Percentiles rank a stretch among this genome's conserved stretches.
Evolutionary conservation across 2,113 vertebrate genomes (phyloP).

Genomic region (Condylura cristata): DNA sequence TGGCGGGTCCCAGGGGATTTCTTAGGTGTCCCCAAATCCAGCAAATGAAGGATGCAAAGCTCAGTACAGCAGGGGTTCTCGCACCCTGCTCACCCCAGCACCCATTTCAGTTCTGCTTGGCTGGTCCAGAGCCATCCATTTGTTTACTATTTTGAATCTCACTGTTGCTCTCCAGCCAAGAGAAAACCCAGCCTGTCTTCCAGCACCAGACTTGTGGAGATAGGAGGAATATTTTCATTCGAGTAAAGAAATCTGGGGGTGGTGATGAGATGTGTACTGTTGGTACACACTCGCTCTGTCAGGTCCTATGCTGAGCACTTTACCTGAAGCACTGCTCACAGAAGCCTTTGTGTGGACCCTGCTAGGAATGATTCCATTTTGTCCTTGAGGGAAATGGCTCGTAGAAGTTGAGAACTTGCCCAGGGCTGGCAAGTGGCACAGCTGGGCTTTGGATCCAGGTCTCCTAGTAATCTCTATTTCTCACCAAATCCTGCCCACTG

Average conservation of each 20-base stretch:
- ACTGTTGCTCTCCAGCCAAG: background rate
- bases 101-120: background rate
- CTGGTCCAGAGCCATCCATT: background rate
- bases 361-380: background rate
- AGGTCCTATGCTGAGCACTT: background rate
- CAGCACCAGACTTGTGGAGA: background rate
- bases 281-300: background rate
- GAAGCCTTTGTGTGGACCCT: background rate
- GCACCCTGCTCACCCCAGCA: too few relatives aligned
- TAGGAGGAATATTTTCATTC: background rate
- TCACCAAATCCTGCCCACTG: background rate
- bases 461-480: background rate
- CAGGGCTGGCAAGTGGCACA: background rate
- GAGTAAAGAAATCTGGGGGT: background rate
- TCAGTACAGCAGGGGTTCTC: background rate
- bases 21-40: background rate
- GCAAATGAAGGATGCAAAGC: background rate
- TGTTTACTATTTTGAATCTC: background rate
- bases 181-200: background rate
- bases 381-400: background rate
- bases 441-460: background rate
- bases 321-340: background rate
- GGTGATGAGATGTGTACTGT: background rate
- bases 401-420: background rate
- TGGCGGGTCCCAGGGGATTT: background rate